Conservation (phyloP, 1,140 invertebrate species). For the Plectrocnemia conspersa region DNA sequence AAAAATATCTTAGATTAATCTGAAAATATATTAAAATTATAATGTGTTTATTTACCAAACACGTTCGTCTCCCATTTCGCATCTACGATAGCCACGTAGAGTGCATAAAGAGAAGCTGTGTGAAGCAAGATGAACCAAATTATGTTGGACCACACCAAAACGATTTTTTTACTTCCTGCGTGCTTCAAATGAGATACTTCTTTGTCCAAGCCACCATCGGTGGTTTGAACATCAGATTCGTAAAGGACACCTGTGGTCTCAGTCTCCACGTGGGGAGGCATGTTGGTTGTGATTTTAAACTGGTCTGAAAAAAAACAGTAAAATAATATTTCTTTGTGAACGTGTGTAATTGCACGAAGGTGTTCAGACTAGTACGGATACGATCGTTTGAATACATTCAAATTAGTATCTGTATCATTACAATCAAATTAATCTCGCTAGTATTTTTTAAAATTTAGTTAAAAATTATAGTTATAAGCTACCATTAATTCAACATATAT, state of each 20-base stretch:
- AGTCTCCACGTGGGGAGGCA: conserved; percentile 59
- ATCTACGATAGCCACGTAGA: conserved; percentile 63
- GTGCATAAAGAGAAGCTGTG: conserved; percentile 66
- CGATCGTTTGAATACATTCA: too few relatives aligned
- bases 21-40: neutral
- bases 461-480: too few relatives aligned
- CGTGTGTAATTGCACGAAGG: too few relatives aligned
- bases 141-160: conserved; percentile 81
- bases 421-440: too few relatives aligned
- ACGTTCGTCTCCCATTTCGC: conserved; percentile 64
- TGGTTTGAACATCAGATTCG: conserved; percentile 51
- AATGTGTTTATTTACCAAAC: conserved; percentile 58
- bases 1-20: too few relatives aligned
- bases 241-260: conserved; percentile 55
- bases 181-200: conserved; percentile 41
- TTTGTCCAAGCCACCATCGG: conserved; percentile 43
- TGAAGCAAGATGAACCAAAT: conserved; percentile 69
- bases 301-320: neutral
- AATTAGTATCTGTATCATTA: too few relatives aligned
- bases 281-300: conserved; percentile 36
- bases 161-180: conserved; percentile 45
- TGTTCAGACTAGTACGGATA: too few relatives aligned
- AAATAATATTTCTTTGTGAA: too few relatives aligned
- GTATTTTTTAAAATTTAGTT: too few relatives aligned
- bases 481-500: too few relatives aligned